A percentile compares a stretch with the other conserved stretches of the same genome.
phyloP scores from a whole-genome alignment of 2,797 vertebrate genomes.

The Caiman crocodilus region DNA sequence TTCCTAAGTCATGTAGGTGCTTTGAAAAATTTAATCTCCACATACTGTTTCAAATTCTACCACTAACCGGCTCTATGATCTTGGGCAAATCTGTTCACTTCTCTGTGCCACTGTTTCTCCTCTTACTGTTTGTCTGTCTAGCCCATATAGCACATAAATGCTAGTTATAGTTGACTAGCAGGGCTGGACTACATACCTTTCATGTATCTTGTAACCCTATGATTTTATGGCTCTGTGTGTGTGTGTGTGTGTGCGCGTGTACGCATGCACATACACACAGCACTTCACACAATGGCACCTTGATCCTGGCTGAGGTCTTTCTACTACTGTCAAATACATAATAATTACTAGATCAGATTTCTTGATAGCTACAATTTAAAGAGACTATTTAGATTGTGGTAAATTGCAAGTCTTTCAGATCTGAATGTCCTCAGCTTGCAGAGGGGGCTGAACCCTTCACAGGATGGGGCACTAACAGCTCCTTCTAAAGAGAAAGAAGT shows the following conservation, averaged over 20 bases:
- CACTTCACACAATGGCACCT: not conserved
- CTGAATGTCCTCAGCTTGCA: not conserved
- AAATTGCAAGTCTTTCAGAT: not conserved
- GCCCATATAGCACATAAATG: no score
- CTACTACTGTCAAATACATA: not conserved
- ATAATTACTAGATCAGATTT: not conserved
- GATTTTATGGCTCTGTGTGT: no score
- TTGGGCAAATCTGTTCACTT: not conserved
- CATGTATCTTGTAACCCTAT: no score
- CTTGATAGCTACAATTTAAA: not conserved
- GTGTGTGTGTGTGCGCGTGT: no score
- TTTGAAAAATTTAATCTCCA: not conserved
- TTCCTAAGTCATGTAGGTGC: not conserved
- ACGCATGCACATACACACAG: not conserved
- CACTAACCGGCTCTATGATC: no score
- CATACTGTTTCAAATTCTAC: not conserved
- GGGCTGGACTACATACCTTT: no score
- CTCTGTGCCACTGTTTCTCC: not conserved
- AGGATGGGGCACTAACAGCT: not conserved
- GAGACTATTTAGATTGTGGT: not conserved
- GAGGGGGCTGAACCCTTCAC: not conserved
- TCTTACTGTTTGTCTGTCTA: not conserved
- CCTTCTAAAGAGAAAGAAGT: not conserved
- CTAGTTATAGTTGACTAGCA: no score
- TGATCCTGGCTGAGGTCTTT: not conserved